Percentiles rank a stretch among this genome's conserved stretches.
Evolutionary conservation across 2,797 vertebrate genomes (phyloP).

Genomic region (Sebastes vulpes): DNA sequence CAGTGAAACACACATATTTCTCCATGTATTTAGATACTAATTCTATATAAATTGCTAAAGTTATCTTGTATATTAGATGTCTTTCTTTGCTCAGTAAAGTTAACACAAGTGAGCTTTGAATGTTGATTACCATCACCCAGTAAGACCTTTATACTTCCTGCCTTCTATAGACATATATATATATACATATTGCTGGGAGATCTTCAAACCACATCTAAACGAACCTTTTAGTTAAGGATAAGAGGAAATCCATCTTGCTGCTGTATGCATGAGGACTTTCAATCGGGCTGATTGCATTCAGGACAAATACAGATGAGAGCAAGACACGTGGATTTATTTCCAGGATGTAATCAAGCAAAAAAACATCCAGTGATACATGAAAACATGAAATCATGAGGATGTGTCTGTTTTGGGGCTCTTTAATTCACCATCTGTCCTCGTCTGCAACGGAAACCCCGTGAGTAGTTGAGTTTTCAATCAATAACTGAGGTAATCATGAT

Average conservation of each 20-base stretch:
- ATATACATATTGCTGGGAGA: background rate
- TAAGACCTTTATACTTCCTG: background rate
- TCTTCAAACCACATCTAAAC: constrained; percentile 29
- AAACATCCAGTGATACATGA: constrained; percentile 54
- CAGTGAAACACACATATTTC: background rate
- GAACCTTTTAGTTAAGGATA: constrained; percentile 20
- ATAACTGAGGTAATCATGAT: background rate
- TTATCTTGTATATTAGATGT: background rate
- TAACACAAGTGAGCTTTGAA: background rate
- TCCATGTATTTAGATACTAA: background rate
- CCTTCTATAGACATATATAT: background rate
- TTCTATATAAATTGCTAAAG: background rate
- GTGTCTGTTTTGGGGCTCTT: constrained; percentile 11
- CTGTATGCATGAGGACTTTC: constrained; percentile 63
- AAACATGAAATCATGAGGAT: constrained; percentile 56
- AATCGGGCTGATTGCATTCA: constrained; percentile 71
- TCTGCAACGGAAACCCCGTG: background rate
- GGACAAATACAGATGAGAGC: constrained; percentile 37
- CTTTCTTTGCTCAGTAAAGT: background rate
- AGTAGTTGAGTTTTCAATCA: constrained; percentile 4
- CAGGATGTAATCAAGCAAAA: constrained; percentile 37
- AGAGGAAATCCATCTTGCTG: constrained; percentile 46
- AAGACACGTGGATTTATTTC: constrained; percentile 53
- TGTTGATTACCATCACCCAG: background rate
- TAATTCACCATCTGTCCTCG: constrained; percentile 49